Evolutionary conservation across 2,888 invertebrate genomes (phyloP).

Genomic region (Caenorhabditis japonica): DNA sequence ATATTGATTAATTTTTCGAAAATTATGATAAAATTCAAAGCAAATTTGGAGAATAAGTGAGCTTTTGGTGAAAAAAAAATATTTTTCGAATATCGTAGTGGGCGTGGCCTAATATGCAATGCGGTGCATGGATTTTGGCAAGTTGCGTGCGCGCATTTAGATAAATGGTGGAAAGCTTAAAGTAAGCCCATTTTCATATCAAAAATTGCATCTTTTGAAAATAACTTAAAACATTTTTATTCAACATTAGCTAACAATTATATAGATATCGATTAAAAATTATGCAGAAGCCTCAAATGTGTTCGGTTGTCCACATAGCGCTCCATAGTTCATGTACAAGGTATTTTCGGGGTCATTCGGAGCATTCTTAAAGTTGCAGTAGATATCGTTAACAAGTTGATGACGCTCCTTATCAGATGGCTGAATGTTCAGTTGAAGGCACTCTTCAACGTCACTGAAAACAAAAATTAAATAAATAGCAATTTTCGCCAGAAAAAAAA

Average conservation of each 20-base stretch:
- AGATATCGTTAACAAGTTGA: conserved; percentile 29
- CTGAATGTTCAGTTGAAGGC: conserved; percentile 16
- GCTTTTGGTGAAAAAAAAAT: neutral
- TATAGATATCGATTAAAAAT: too few relatives aligned
- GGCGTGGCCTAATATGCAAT: conserved; percentile 27
- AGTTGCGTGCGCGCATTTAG: conserved; percentile 1
- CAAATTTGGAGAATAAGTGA: neutral
- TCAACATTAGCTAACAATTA: too few relatives aligned
- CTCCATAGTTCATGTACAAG: conserved; percentile 19
- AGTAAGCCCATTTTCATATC: too few relatives aligned
- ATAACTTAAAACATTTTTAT: too few relatives aligned
- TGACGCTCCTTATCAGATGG: neutral
- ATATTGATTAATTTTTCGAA: neutral
- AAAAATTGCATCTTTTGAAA: too few relatives aligned
- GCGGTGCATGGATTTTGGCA: conserved; percentile 21
- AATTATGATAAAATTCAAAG: neutral
- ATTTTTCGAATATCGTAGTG: conserved; percentile 5
- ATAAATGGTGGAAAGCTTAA: too few relatives aligned
- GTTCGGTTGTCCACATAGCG: conserved; percentile 17
- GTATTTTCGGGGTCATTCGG: neutral
- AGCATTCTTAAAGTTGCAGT: neutral
- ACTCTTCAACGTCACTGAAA: conserved; percentile 16
- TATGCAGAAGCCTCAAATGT: neutral
- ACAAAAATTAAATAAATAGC: neutral
- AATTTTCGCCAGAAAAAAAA: neutral